Conservation (phyloP, 1,140 invertebrate species). For the Drosophila kurseongensis region DNA sequence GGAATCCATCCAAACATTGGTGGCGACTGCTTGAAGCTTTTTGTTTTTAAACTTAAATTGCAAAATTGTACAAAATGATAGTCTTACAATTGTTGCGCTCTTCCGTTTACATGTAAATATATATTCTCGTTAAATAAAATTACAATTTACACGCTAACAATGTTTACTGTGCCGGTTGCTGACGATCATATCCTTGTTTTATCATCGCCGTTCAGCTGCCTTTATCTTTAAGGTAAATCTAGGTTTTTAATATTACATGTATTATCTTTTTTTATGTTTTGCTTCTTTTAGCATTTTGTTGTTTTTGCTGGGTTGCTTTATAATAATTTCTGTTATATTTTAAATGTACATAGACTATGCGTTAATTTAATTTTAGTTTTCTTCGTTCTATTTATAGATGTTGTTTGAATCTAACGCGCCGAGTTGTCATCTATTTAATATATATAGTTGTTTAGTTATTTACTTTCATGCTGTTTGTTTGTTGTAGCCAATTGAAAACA, state of each 20-base stretch:
- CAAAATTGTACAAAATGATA: slow-evolving; percentile 80
- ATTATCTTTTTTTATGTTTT: slow-evolving; percentile 33
- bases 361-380: slow-evolving; percentile 69
- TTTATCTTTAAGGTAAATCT: slow-evolving; percentile 72
- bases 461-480: slow-evolving; percentile 43
- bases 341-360: slow-evolving; percentile 82
- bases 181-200: slow-evolving; percentile 52
- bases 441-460: slow-evolving; percentile 32
- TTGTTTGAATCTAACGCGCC: slow-evolving; percentile 68
- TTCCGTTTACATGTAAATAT: slow-evolving; percentile 45
- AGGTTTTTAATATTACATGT: slow-evolving; percentile 69
- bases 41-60: slow-evolving; percentile 68
- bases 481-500: slow-evolving; percentile 54
- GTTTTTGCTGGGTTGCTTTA: slow-evolving; percentile 54
- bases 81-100: slow-evolving; percentile 58
- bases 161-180: slow-evolving; percentile 67
- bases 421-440: slow-evolving; percentile 53
- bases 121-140: slow-evolving; percentile 67
- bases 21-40: slow-evolving; percentile 60
- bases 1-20: slow-evolving; percentile 45
- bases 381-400: slow-evolving; percentile 70
- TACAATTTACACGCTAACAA: slow-evolving; percentile 79
- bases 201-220: slow-evolving; percentile 41
- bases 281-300: slow-evolving; percentile 18
- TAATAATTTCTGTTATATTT: slow-evolving; percentile 77